These are phyloP conservation scores for Resseliella maxima DNA, from an alignment of 2,888 invertebrate species.

Conservation along the genomic window DNA sequence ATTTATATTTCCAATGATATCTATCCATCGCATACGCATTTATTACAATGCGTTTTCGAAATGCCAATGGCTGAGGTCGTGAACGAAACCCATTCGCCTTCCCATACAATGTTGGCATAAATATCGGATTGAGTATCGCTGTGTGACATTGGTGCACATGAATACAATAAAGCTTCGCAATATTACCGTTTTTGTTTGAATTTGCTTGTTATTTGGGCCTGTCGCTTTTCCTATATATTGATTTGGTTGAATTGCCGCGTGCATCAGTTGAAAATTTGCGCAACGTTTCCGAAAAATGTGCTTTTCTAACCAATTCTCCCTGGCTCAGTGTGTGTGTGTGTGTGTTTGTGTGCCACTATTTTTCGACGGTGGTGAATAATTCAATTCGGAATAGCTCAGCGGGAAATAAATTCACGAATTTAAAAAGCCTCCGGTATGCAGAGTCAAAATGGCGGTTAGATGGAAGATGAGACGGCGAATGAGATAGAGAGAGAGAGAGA, in stretches of 20 bases:
- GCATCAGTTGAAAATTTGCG: background rate
- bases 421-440: conserved; percentile 9
- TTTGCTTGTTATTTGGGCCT: background rate
- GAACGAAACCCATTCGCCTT: background rate
- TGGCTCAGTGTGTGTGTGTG: no score
- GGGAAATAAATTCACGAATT: conserved; percentile 43
- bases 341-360: background rate
- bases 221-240: conserved; percentile 1
- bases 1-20: conserved; percentile 41
- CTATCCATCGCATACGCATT: background rate
- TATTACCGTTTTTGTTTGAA: conserved; percentile 1
- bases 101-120: conserved; percentile 10
- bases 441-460: background rate
- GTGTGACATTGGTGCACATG: conserved; percentile 19
- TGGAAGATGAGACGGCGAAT: no score
- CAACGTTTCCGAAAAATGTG: background rate
- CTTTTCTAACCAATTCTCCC: no score
- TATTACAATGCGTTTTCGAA: background rate
- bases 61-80: background rate
- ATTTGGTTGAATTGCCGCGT: background rate
- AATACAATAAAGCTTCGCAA: conserved; percentile 37
- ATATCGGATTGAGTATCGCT: conserved; percentile 41
- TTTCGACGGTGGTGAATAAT: conserved; percentile 25
- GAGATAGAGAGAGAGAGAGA: background rate
- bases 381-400: conserved; percentile 43